Conservation (phyloP, 2,888 invertebrate genomes). For the Drosophila algonquin region DNA sequence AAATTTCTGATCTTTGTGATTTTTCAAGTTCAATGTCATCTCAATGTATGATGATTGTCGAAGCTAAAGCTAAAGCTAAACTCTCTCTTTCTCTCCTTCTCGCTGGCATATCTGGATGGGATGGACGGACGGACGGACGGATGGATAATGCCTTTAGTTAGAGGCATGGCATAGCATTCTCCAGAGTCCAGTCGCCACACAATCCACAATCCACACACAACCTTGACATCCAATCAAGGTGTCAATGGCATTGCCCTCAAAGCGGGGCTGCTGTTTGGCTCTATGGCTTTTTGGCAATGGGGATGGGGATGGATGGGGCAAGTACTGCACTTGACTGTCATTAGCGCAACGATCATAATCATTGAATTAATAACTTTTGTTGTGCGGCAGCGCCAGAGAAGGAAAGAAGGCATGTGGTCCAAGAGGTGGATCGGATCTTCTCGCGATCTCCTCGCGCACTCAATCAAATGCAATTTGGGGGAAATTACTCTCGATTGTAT, state of each 20-base stretch:
- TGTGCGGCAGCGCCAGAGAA: conserved; percentile 21
- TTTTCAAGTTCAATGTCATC: conserved; percentile 73
- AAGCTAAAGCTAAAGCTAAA: conserved; percentile 6
- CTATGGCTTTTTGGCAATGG: conserved; percentile 7
- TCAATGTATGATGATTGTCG: conserved; percentile 46
- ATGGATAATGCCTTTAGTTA: conserved; percentile 44
- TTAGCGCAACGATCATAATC: conserved; percentile 77
- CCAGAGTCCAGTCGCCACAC: background rate
- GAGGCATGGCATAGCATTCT: conserved; percentile 6
- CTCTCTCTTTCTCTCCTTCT: background rate
- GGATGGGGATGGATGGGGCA: conserved; percentile 8
- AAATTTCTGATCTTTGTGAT: conserved; percentile 8
- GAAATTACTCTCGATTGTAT: background rate
- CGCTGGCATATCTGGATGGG: background rate
- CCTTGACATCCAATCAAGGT: conserved; percentile 81
- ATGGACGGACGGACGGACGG: background rate
- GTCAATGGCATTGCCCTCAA: conserved; percentile 64
- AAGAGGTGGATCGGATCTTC: conserved; percentile 20
- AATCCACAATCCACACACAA: conserved; percentile 52
- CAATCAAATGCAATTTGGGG: conserved; percentile 50
- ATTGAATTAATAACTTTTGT: conserved; percentile 75
- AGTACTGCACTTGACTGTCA: conserved; percentile 70
- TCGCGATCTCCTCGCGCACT: conserved; percentile 8
- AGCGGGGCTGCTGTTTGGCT: background rate
- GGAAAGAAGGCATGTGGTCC: conserved; percentile 24